Evolutionary conservation across 2,888 invertebrate genomes (phyloP), one percentile per base, ranked within the genome.

Genomic region (Sinodicranocentrus sp.): DNA sequence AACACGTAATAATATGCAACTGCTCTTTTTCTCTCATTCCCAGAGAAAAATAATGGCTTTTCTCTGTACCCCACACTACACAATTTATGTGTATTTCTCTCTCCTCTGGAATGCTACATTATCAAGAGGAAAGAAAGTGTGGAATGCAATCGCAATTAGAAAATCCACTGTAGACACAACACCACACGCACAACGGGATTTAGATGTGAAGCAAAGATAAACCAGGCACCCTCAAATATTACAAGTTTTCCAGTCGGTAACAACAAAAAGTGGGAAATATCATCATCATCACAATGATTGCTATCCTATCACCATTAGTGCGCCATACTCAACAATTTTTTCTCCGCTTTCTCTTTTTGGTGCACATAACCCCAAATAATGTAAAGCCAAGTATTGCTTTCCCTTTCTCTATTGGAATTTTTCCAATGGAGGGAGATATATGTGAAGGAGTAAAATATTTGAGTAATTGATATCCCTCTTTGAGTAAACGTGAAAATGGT

Each of bases 121-220:
- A n/a, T n/a, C n/a, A n/a, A n/a, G n/a, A n/a, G 48, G 52, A 19
- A 21, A n/a, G 43, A 3, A 44, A 44, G 17, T 1, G 1, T 8
- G 19, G 44, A 44, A 67, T 48, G 5, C 17, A 17, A 5, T 48
- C 48, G 15, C 17, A 48, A 48, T 48, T 48, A 48, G n/a, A 17
- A 48, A 13, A 48, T 17, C 48, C 48, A 48, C 8, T 48, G 48
- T 48, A 3, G 48, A 10, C 15, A n/a, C 48, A 21, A 25, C 10
- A 59, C 25, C 26, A 59, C 76, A 76, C 76, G 73, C 73, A 65
- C 67, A 52, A 57, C 33, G 43, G 67, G 77, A 67, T 77, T 77
- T 77, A 77, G 77, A 77, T 77, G 77, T 68, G 43, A 77, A 77
- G 19, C n/a, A 23, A n/a, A 67, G 77, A 77, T 77, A 77, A 77